Evolutionary conservation across 2,888 invertebrate genomes (phyloP).

Genomic region (Drosophila vallismaia): DNA sequence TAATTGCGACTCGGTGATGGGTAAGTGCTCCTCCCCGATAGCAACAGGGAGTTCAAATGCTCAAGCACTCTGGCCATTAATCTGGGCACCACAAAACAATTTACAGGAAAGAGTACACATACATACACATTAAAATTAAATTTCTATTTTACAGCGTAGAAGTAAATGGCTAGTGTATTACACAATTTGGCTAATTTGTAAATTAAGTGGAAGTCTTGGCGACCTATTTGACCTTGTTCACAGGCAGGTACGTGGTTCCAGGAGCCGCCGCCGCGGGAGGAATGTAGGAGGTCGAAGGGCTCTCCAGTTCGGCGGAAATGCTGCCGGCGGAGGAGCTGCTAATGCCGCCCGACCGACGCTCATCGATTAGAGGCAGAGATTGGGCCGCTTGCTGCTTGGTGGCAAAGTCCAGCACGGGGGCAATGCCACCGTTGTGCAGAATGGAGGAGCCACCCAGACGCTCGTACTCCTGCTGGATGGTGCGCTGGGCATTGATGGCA

Average conservation of each 20-base stretch:
- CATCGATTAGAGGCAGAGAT: slow-evolving; percentile 49
- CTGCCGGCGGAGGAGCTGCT: slow-evolving; percentile 43
- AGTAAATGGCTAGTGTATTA: slow-evolving; percentile 39
- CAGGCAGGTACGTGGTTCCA: slow-evolving; percentile 60
- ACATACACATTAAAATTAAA: slow-evolving; percentile 64
- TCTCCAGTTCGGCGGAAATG: slow-evolving; percentile 51
- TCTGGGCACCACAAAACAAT: slow-evolving; percentile 43
- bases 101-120: slow-evolving; percentile 4
- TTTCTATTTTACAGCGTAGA: slow-evolving; percentile 63
- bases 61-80: slow-evolving; percentile 57
- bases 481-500: slow-evolving; percentile 79
- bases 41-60: slow-evolving; percentile 50
- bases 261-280: slow-evolving; percentile 50
- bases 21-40: slow-evolving; percentile 55
- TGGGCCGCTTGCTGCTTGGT: slow-evolving; percentile 45
- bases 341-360: slow-evolving; percentile 49
- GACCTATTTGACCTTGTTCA: slow-evolving; percentile 54
- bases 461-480: slow-evolving; percentile 81
- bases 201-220: slow-evolving; percentile 9
- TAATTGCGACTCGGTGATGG: slow-evolving; percentile 57
- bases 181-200: slow-evolving; percentile 70
- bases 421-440: slow-evolving; percentile 75
- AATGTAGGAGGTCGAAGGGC: slow-evolving; percentile 45
- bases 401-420: slow-evolving; percentile 76
- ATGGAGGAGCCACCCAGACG: slow-evolving; percentile 73